Percentiles rank a stretch among this genome's conserved stretches.
Conservation (phyloP, 2,888 invertebrate species). For the Pyrrhosoma nymphula region DNA sequence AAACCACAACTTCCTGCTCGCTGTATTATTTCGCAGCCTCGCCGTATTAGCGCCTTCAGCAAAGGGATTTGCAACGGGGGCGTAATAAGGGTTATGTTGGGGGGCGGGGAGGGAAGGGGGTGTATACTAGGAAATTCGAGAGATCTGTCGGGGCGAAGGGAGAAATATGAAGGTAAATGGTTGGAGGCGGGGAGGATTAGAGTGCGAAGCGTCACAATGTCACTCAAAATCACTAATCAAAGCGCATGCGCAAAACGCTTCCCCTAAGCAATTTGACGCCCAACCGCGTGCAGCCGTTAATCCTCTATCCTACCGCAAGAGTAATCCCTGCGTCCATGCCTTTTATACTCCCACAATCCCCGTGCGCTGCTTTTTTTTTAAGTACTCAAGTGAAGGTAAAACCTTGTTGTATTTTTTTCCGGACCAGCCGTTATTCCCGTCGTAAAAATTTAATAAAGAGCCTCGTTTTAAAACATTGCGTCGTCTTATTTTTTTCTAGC, state of each 20-base stretch:
- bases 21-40: not conserved
- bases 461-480: no score
- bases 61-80: not conserved
- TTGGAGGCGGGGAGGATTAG: no score
- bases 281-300: not conserved
- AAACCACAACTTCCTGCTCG: not conserved
- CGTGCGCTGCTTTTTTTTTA: not conserved
- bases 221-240: conserved; percentile 13
- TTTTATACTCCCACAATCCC: not conserved
- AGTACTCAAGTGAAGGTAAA: not conserved
- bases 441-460: not conserved
- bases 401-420: not conserved
- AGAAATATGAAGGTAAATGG: not conserved
- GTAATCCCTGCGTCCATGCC: not conserved
- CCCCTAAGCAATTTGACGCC: not conserved
- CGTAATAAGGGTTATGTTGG: not conserved
- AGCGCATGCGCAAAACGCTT: not conserved
- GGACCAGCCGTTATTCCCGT: not conserved
- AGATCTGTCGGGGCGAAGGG: no score
- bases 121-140: not conserved
- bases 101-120: not conserved
- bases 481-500: no score
- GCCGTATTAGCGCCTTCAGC: not conserved
- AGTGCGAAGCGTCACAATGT: not conserved
- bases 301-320: not conserved